Conservation (phyloP, 2,797 vertebrate species). For the Cryptoblepharus egeriae region DNA sequence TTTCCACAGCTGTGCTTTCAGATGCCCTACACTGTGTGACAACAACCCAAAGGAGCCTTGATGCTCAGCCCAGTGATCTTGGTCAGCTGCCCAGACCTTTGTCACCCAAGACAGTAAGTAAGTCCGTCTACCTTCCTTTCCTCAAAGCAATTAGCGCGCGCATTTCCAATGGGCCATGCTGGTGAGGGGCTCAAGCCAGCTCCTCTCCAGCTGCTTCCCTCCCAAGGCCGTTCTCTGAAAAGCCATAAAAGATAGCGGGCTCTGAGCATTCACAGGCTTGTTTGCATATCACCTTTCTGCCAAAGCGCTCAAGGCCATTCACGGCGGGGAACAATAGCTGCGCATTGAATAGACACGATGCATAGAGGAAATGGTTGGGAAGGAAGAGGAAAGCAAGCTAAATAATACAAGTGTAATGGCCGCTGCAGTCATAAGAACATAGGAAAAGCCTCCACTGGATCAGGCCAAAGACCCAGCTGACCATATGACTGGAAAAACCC, state of each 20-base stretch:
- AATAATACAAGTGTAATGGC: too few species aligned
- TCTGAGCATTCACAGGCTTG: background rate
- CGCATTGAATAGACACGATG: too few species aligned
- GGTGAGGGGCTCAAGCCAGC: background rate
- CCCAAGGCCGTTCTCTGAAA: background rate
- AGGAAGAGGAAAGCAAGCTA: background rate
- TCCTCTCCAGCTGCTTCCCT: background rate
- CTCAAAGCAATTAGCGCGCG: background rate
- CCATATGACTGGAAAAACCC: too few species aligned
- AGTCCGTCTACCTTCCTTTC: background rate
- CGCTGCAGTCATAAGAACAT: too few species aligned
- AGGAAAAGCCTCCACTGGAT: too few species aligned
- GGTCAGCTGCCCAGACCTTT: background rate
- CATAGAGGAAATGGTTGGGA: background rate
- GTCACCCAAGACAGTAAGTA: background rate
- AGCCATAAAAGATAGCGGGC: background rate
- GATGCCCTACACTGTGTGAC: conserved; percentile 50
- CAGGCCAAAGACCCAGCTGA: too few species aligned
- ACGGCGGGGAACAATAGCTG: too few species aligned
- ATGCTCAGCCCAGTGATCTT: background rate
- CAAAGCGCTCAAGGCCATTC: background rate
- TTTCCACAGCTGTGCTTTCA: conserved; percentile 67
- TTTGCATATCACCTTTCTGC: too few species aligned
- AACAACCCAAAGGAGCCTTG: background rate
- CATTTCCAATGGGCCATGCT: background rate